These are phyloP conservation scores for Pseudachorutes palmiensis DNA, from an alignment of 1,140 invertebrate genomes.

Conservation along the genomic window DNA sequence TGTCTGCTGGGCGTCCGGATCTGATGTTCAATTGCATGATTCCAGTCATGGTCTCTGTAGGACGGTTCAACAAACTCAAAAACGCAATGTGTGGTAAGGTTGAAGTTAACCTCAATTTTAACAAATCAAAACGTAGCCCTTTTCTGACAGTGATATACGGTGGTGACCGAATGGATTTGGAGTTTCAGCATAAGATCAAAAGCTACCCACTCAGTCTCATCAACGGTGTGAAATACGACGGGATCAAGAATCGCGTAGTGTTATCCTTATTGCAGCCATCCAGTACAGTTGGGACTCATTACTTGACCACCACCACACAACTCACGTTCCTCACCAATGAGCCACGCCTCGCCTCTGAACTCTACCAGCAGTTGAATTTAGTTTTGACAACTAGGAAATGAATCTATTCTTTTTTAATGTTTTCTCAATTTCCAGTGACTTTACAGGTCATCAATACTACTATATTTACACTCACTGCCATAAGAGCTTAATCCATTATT, in stretches of 20 bases:
- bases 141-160: conserved; percentile 30
- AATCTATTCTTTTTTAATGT: no score
- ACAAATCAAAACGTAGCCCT: no score
- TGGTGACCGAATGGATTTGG: conserved; percentile 35
- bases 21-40: conserved; percentile 18
- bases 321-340: conserved; percentile 31
- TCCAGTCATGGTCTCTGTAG: conserved; percentile 31
- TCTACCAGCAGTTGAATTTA: conserved; percentile 36
- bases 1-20: conserved; percentile 17
- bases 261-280: conserved; percentile 24
- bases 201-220: conserved; percentile 32
- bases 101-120: conserved; percentile 1
- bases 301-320: conserved; percentile 26
- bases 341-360: conserved; percentile 20
- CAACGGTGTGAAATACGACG: conserved; percentile 29
- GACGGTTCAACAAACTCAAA: conserved; percentile 32
- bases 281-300: conserved; percentile 14
- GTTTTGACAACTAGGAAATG: conserved; percentile 20
- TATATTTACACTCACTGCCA: neutral
- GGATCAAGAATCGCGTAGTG: conserved; percentile 31
- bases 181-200: conserved; percentile 37
- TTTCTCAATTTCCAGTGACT: neutral
- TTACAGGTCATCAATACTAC: neutral
- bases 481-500: neutral
- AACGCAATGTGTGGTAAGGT: conserved; percentile 28